phyloP scores from a whole-genome alignment of 92 coral and sea anemone genomes.

The Parazoanthus swiftii region DNA sequence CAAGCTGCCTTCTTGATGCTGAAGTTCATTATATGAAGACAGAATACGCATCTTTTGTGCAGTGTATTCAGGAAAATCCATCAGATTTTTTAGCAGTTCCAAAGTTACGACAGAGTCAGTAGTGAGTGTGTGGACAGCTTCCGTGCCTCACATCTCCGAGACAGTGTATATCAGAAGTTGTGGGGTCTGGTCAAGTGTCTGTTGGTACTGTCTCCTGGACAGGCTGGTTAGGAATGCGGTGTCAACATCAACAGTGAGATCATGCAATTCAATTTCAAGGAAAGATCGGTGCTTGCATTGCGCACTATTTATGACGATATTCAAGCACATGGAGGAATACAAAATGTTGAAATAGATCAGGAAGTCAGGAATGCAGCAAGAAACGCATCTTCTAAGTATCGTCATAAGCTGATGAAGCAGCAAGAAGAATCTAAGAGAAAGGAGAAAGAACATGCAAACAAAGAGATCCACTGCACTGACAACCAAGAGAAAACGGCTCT shows the following conservation, averaged over 20 bases:
- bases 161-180: conserved; percentile 57
- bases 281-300: conserved; percentile 61
- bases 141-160: conserved; percentile 46
- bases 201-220: conserved; percentile 63
- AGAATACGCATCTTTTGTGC: too few relatives aligned
- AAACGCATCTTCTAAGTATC: too few relatives aligned
- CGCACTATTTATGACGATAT: conserved; percentile 67
- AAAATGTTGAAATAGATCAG: conserved; percentile 65
- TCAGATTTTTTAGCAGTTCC: too few relatives aligned
- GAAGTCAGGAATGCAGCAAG: conserved; percentile 67
- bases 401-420: too few relatives aligned
- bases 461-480: too few relatives aligned
- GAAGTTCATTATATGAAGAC: too few relatives aligned
- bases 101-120: too few relatives aligned
- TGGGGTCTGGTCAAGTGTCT: conserved; percentile 4
- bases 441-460: conserved; percentile 9
- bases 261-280: too few relatives aligned
- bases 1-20: too few relatives aligned
- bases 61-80: too few relatives aligned
- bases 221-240: conserved; percentile 75
- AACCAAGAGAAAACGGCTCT: too few relatives aligned
- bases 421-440: too few relatives aligned
- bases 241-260: conserved; percentile 44
- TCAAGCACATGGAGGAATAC: conserved; percentile 59
- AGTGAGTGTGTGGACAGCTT: conserved; percentile 54